Evolutionary conservation across 2,888 invertebrate genomes (phyloP).

Genomic region (Tipula confusa): DNA sequence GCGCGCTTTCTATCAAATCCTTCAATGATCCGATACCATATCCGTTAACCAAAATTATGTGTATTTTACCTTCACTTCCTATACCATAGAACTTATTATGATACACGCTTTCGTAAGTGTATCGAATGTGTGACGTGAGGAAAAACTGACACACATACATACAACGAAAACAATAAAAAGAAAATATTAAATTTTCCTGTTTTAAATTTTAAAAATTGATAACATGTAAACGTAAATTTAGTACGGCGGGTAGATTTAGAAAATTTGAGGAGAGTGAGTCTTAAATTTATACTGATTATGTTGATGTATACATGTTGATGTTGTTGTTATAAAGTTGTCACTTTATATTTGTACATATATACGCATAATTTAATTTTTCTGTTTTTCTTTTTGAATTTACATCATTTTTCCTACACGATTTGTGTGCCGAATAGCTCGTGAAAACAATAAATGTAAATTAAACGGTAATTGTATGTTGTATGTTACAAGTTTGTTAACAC

Average conservation of each 20-base stretch:
- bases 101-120: too few relatives aligned
- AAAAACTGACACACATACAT: neutral
- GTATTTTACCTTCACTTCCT: neutral
- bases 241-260: neutral
- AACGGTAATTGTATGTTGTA: too few relatives aligned
- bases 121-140: too few relatives aligned
- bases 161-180: neutral
- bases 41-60: neutral
- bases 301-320: neutral
- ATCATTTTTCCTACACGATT: too few relatives aligned
- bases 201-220: neutral
- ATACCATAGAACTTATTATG: too few relatives aligned
- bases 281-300: neutral
- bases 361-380: neutral
- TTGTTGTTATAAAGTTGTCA: slow-evolving; percentile 4
- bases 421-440: too few relatives aligned
- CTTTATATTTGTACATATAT: neutral
- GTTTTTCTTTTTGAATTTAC: too few relatives aligned
- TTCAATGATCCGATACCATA: neutral
- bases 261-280: neutral
- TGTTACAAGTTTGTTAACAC: too few relatives aligned
- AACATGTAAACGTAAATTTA: neutral
- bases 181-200: neutral
- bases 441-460: too few relatives aligned
- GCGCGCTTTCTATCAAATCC: neutral